A percentile compares a stretch with the other conserved stretches of the same genome.
These are phyloP conservation scores for Aspidiotus rigidus DNA, from an alignment of 2,888 invertebrate species.

Conservation along the genomic window DNA sequence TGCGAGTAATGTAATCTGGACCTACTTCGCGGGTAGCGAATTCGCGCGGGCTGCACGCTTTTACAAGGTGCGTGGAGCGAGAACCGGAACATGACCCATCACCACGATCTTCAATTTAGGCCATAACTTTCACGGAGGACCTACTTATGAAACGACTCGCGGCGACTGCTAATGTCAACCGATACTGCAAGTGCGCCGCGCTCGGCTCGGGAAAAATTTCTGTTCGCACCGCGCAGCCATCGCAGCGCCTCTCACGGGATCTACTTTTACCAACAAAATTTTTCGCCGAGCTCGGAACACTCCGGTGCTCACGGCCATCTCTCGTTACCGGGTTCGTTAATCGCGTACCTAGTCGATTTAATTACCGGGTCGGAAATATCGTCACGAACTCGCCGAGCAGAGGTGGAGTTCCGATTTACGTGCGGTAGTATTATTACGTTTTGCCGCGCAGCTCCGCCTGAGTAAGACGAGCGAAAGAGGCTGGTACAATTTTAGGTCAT, in stretches of 20 bases:
- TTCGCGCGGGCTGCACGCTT: constrained; percentile 14
- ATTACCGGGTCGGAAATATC: constrained; percentile 3
- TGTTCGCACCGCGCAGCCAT: not conserved
- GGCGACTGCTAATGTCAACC: constrained; percentile 24
- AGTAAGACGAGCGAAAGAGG: not conserved
- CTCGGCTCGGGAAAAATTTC: constrained; percentile 2
- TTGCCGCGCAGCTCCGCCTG: constrained; percentile 2
- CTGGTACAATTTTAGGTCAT: constrained; percentile 2
- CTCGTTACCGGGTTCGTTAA: constrained; percentile 13
- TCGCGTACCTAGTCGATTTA: constrained; percentile 8
- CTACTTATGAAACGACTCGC: constrained; percentile 24
- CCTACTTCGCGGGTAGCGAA: constrained; percentile 28
- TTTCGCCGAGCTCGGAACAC: constrained; percentile 1
- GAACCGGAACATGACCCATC: constrained; percentile 34
- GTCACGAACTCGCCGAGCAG: not conserved
- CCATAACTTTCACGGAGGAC: constrained; percentile 32
- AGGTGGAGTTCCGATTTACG: constrained; percentile 4
- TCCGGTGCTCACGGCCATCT: not conserved
- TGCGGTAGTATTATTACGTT: not conserved
- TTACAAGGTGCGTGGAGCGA: constrained; percentile 22
- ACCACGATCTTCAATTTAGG: constrained; percentile 34
- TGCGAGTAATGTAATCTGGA: constrained; percentile 14
- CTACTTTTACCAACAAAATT: constrained; percentile 14
- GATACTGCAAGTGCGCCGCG: not conserved
- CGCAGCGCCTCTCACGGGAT: not conserved